Evolutionary conservation across 2,113 vertebrate genomes (phyloP), one percentile per base, ranked within the genome.

Genomic region (Phalacrocorax aristotelis): DNA sequence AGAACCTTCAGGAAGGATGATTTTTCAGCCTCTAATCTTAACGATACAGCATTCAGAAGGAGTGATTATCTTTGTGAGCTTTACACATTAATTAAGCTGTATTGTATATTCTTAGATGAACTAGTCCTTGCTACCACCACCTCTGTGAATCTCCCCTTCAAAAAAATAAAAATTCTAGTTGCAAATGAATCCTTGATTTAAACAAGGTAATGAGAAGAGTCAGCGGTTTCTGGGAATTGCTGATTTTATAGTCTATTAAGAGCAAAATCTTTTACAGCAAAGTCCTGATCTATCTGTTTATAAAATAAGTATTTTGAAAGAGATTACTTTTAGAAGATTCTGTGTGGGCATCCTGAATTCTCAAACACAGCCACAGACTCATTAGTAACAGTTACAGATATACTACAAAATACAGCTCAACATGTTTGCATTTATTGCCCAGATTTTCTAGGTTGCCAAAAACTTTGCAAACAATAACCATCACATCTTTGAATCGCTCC

Each of bases 121-220:
- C 36, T 52, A 66, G 44, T 65, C 51, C n/a, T 46, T 58, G 13
- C 42, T 87, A 51, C 44, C 36, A 65, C 27, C 46, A 66, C 57
- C 23, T 75, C 51, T 75, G 48, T 58, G 65, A 93, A 68, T 83
- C 9, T 57, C 29, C 42, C 21, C 20, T 94, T 78, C 29, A 48
- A 77, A 96, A 71, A 94, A 92, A 26, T 12, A 94, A 76, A 91
- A 13, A 87, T 44, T 15, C 15, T 57, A 36, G 65, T 65, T 94
- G 82, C 58, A 97, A 95, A 95, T 89, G 58, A 88, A 69, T 46
- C 52, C 21, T 96, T 93, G 60, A 65, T 93, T 96, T 95, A 94
- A 97, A 87, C 16, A 90, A 91, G n/a, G 27, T 52, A 96, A 95
- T 89, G 42, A 95, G 74, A 75, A 89, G 68, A 83, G 12, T n/a